Base-by-base conservation (phyloP, 2,797 vertebrate genomes). In the Enoplosus armatus region DNA sequence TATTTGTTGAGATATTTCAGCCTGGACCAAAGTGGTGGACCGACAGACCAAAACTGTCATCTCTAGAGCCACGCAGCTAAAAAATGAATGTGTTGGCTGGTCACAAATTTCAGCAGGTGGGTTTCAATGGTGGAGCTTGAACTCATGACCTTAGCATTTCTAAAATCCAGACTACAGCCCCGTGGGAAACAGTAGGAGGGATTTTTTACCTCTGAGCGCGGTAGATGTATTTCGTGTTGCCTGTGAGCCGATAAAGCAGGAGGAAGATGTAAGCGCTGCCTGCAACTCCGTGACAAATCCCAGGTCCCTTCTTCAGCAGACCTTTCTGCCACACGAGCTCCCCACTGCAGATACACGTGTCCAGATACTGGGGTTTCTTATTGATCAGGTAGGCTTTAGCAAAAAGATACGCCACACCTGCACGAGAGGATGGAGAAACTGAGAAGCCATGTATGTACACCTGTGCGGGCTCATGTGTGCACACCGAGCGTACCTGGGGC, bases 281-380 rank as follows among this genome's bases (percentile, higher is more conserved):
- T 56, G 97, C 96, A 47, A 98, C 94, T 6, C 97, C 96, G 0
- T 98, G 97, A 89, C 96, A 98, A 85, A 97, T 97, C 50, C 97
- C 97, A 11, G 97, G 97, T 27, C 97, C 97, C 85, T 98, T 97
- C 94, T 97, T 97, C 87, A 97, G 87, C 56, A 98, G 90, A 29
- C 97, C 97, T 70, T 97, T 97, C 94, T 96, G 95, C 96, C 96
- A 98, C 1, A 96, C 96, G 3, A 97, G 94, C 90, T 98, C 97
- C 71, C 96, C 97, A 29, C 97, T 96, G 69, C 95, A 93, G 84
- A 97, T 97, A 26, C 97, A 97, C 0, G 95, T 97, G 90, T 97
- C 97, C 92, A 98, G 93, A 77, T 97, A 98, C 48, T 97, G 96
- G 16, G 97, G 96, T 88, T 96, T 97, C 90, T 97, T 97, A 86